Evolutionary conservation across 2,113 vertebrate species (phyloP), one percentile per base, ranked within the genome.

Genomic region (Meriones unguiculatus): DNA sequence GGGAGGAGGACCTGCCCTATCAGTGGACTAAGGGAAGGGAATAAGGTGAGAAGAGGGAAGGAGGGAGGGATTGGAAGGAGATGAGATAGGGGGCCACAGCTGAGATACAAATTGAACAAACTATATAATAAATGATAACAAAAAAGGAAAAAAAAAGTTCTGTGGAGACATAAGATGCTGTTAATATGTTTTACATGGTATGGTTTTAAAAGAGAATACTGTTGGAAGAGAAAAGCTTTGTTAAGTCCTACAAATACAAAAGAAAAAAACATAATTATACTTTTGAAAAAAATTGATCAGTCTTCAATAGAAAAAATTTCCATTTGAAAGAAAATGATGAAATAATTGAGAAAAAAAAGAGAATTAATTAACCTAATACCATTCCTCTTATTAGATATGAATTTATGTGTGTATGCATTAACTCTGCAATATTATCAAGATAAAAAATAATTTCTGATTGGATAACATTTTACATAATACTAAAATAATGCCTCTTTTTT

Each of bases 211-310:
- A 30, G 59, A 76, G 91, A 7, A 1, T 87, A 75, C 8, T 85
- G 4, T 32, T 65, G 32, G 25, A 46, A 85, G 30, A 85, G 28
- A 1, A 85, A 65, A 32, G 7, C 14, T 65, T 64, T 30, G 22
- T 25, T 46, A 86, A 92, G 22, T 87, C 17, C 78, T 76, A 87
- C 2, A 91, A 13, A 95, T 54, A 4, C 64, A 14, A 90, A 90
- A 50, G 7, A 69, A 70, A 64, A 70, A 95, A 30, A 52, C 7
- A 52, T 87, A 77, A 72, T 88, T 20, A 67, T 72, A 67, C 82
- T 84, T 67, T 77, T 54, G 38, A 88, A n/a, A 93, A 32, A 93
- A 93, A 84, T 13, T 95, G 59, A 96, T 59, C n/a, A 90, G 73
- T 46, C 9, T 87, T 3, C 38, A 89, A 70, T 25, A 77, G 32